These are phyloP conservation scores for Drosophila erecta DNA, from an alignment of 1,140 invertebrate species.

Conservation along the genomic window DNA sequence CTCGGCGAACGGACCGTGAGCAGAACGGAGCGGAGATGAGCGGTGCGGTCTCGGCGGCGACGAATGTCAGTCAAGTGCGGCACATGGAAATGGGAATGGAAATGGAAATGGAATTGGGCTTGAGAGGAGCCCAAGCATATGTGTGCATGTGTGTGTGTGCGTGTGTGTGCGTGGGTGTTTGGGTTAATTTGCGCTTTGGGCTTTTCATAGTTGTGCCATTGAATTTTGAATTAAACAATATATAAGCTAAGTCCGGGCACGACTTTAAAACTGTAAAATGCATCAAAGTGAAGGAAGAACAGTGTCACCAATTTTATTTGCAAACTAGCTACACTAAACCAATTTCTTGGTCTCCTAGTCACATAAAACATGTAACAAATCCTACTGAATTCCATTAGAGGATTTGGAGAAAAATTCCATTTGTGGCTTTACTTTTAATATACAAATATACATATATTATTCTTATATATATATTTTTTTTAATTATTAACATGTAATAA, in stretches of 20 bases:
- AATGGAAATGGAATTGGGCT: constrained; percentile 8
- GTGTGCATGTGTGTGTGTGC: constrained; percentile 2
- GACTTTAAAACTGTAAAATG: constrained; percentile 25
- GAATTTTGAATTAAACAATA: constrained; percentile 67
- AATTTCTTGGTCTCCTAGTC: neutral
- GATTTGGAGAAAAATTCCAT: no score
- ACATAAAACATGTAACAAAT: no score
- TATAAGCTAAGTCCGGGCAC: constrained; percentile 22
- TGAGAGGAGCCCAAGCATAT: constrained; percentile 26
- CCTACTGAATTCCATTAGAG: no score
- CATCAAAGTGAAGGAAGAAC: constrained; percentile 7
- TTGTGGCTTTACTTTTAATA: no score
- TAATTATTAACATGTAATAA: no score
- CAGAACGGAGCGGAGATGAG: neutral
- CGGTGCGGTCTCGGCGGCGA: constrained; percentile 27
- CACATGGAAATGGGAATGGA: constrained; percentile 12
- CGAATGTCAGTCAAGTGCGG: constrained; percentile 56
- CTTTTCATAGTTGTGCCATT: constrained; percentile 63
- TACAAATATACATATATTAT: no score
- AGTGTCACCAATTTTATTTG: neutral
- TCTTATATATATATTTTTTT: no score
- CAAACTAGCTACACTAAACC: neutral
- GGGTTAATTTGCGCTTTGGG: constrained; percentile 67
- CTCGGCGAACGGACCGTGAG: constrained; percentile 32
- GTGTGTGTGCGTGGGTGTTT: constrained; percentile 38